Conservation (phyloP, 2,888 invertebrate species). For the Pseudococcus viburni region DNA sequence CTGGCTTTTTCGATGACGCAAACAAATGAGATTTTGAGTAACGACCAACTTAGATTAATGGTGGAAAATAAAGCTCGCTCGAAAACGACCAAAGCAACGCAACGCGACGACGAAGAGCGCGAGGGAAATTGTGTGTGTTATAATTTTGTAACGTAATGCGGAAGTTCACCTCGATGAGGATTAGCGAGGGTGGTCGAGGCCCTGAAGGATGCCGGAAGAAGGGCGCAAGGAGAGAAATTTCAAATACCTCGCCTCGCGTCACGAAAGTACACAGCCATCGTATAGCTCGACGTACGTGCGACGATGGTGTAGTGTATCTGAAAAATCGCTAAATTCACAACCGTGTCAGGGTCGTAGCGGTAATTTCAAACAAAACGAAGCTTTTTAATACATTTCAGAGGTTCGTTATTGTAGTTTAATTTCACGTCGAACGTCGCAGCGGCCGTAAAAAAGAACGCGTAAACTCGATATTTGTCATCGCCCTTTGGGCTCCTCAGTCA, state of each 20-base stretch:
- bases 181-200: not conserved
- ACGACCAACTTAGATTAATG: constrained; percentile 44
- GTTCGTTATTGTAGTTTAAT: constrained; percentile 41
- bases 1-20: constrained; percentile 25
- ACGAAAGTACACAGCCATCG: not conserved
- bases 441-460: not conserved
- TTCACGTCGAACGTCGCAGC: not conserved
- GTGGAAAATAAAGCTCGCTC: constrained; percentile 12
- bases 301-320: not conserved
- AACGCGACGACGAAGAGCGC: not conserved
- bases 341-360: constrained; percentile 50
- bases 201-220: not conserved
- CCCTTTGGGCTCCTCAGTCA: constrained; percentile 34
- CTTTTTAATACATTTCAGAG: constrained; percentile 37
- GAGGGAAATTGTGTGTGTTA: constrained; percentile 12
- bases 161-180: constrained; percentile 32
- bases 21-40: constrained; percentile 44
- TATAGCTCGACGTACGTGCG: not conserved
- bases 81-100: not conserved
- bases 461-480: constrained; percentile 34
- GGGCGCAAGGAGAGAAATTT: not conserved
- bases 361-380: constrained; percentile 30
- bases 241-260: not conserved
- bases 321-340: constrained; percentile 52
- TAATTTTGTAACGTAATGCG: constrained; percentile 39